A percentile compares a stretch with the other conserved stretches of the same genome.
These are phyloP conservation scores for Muntiacus reevesi DNA, from an alignment of 2,113 vertebrate genomes.

Conservation along the genomic window DNA sequence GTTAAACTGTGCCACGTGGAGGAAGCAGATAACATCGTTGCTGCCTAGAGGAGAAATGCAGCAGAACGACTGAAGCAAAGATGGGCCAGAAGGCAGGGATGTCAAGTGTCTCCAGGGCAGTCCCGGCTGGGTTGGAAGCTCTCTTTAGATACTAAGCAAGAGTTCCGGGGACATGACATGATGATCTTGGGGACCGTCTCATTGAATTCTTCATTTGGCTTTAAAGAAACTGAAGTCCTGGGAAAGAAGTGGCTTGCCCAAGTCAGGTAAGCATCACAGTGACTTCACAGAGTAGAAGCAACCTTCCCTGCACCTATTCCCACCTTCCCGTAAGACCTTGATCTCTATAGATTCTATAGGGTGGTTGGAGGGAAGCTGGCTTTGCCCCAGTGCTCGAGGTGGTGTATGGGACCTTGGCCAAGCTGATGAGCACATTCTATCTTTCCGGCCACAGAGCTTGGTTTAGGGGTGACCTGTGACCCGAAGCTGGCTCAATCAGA, in stretches of 20 bases:
- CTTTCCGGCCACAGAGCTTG: neutral
- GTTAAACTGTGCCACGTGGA: neutral
- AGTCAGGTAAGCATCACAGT: neutral
- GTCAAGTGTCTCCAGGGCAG: too few relatives aligned
- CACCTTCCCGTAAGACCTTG: neutral
- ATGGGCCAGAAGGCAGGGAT: neutral
- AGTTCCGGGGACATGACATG: neutral
- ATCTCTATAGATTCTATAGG: neutral
- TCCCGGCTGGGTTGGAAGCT: neutral
- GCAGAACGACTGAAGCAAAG: neutral
- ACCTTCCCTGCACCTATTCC: neutral
- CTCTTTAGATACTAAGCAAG: neutral
- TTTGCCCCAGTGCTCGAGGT: neutral
- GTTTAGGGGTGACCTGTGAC: neutral
- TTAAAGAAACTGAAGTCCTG: neutral
- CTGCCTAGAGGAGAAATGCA: neutral
- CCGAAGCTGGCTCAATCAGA: neutral
- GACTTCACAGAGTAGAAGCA: neutral
- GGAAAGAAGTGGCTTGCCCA: neutral
- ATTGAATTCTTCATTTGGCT: neutral
- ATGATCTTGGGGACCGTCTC: neutral
- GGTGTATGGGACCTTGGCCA: neutral
- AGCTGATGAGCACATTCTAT: neutral
- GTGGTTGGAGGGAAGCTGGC: neutral
- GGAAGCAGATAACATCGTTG: neutral